Conservation (phyloP, 2,888 invertebrate species). For the Acleris literana region DNA sequence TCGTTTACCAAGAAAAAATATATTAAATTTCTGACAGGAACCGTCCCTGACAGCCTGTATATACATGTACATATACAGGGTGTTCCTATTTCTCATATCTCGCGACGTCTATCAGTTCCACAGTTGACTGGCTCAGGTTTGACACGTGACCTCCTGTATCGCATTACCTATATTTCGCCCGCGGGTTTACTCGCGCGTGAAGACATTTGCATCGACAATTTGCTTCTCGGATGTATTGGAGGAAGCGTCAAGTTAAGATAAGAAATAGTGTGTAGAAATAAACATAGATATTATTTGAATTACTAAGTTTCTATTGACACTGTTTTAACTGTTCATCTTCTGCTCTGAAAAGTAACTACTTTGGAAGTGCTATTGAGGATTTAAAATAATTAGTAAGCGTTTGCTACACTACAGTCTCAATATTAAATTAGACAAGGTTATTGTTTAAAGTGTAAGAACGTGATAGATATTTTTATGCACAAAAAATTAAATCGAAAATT, state of each 20-base stretch:
- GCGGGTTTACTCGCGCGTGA: constrained; percentile 15
- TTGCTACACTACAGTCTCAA: too few relatives aligned
- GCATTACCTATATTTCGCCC: constrained; percentile 6
- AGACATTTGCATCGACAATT: constrained; percentile 19
- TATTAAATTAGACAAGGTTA: too few relatives aligned
- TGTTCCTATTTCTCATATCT: background rate
- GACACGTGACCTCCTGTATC: constrained; percentile 27
- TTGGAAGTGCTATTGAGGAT: too few relatives aligned
- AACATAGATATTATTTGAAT: too few relatives aligned
- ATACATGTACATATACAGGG: constrained; percentile 1
- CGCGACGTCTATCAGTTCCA: constrained; percentile 2
- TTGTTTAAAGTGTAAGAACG: too few relatives aligned
- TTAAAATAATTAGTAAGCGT: too few relatives aligned
- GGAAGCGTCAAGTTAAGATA: background rate
- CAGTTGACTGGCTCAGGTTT: constrained; percentile 23
- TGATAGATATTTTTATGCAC: too few relatives aligned
- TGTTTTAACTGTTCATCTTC: too few relatives aligned
- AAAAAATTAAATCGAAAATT: too few relatives aligned
- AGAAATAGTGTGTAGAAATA: background rate
- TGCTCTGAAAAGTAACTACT: too few relatives aligned
- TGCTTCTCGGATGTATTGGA: constrained; percentile 4
- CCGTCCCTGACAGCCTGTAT: background rate
- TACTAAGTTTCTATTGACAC: too few relatives aligned
- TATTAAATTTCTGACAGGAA: background rate
- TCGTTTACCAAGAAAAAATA: too few relatives aligned